Conservation (phyloP, 2,113 vertebrate genomes). For the Passerina amoena region DNA sequence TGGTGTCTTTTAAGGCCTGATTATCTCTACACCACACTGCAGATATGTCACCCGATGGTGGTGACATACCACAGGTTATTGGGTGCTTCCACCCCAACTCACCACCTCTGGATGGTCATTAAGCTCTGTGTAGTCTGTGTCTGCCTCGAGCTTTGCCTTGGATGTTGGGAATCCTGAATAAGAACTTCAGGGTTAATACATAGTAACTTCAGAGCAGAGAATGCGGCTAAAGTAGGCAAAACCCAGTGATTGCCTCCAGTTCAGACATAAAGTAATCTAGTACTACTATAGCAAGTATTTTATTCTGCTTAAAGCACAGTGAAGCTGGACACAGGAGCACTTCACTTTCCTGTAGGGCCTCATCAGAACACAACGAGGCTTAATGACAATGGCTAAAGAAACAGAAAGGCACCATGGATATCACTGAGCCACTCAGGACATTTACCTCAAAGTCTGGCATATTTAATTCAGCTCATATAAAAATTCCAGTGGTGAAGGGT, state of each 20-base stretch:
- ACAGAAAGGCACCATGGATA: neutral
- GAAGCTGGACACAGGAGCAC: neutral
- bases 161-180: neutral
- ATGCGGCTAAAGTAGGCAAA: neutral
- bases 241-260: neutral
- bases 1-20: neutral
- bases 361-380: neutral
- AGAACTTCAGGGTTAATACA: neutral
- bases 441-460: neutral
- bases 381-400: neutral
- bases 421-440: neutral
- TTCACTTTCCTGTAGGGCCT: neutral
- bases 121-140: neutral
- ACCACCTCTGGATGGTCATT: accelerated
- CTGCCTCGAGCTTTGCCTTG: neutral
- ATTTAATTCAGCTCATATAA: neutral
- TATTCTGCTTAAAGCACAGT: neutral
- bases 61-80: neutral
- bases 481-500: constrained; percentile 33
- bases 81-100: neutral
- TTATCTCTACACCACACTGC: neutral
- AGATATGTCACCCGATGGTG: neutral
- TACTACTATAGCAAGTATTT: neutral
- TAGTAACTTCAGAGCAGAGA: neutral
- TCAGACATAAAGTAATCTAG: neutral